Evolutionary conservation across 2,888 invertebrate species (phyloP).

Genomic region (Meliscaeva auricollis): DNA sequence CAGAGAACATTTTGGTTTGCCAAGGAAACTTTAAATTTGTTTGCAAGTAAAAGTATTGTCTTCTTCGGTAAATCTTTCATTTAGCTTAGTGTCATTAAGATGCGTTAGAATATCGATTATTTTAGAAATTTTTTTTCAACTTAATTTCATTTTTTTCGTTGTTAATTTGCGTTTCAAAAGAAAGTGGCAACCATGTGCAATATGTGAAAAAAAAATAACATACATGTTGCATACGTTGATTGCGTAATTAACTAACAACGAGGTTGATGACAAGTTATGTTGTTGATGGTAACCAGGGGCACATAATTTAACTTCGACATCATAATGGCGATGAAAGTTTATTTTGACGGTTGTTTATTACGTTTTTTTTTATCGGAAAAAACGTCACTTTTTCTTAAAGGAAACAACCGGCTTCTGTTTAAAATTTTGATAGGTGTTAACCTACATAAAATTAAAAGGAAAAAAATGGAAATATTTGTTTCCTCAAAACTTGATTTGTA

Average conservation of each 20-base stretch:
- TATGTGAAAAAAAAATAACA: constrained; percentile 6
- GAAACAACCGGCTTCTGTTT: background rate
- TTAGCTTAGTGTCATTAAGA: too few relatives aligned
- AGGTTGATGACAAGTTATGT: constrained; percentile 66
- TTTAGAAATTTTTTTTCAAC: too few relatives aligned
- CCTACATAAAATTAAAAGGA: background rate
- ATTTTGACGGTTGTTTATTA: constrained; percentile 30
- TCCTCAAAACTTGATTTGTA: background rate
- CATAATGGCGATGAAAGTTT: constrained; percentile 7
- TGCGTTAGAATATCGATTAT: too few relatives aligned
- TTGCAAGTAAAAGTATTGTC: too few relatives aligned
- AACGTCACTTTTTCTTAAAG: background rate
- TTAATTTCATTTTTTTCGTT: background rate
- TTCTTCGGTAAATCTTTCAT: too few relatives aligned
- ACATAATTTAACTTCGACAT: constrained; percentile 12
- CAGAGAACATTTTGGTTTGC: too few relatives aligned
- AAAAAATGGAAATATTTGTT: background rate
- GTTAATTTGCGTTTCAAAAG: background rate
- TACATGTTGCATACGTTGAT: constrained; percentile 58
- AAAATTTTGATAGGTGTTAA: constrained; percentile 4
- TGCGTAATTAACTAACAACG: constrained; percentile 61
- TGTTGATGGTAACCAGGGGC: constrained; percentile 46
- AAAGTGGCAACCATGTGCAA: background rate
- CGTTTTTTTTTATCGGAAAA: background rate
- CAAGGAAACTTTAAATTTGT: too few relatives aligned